Base-by-base conservation (phyloP, 2,797 vertebrate species). In the Avahi laniger region DNA sequence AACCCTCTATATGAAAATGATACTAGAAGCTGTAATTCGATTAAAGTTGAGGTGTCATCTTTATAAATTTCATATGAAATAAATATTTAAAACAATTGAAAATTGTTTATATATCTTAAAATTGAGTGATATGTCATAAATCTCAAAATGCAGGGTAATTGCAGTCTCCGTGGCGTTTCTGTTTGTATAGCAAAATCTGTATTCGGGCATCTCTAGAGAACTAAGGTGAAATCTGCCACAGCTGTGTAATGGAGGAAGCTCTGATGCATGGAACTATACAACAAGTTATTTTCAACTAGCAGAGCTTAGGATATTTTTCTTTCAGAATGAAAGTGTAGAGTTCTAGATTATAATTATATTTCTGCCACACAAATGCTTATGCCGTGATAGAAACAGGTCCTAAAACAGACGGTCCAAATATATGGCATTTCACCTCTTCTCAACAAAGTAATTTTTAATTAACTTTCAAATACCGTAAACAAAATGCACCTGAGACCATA, bases 121-220 rank as follows among this genome's bases (percentile, higher is more conserved):
- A 82, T 75, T 91, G 46, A 89, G 57, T 46, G 76, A 43, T 50
- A 80, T 46, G 22, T 67, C 46, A 63, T 90, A 72, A 92, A 30
- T 81, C 83, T 93, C 61, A 81, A 95, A 75, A n/a, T 38, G 2
- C 43, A 59, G 22, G 41, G 17, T 92, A 95, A 90, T 26, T 86
- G 59, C 65, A 86, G 48, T 87, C 75, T 92, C 35, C 5, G 1
- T 65, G 75, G 86, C 30, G 63, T 85, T 79, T 73, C 48, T 94
- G 79, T 91, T 85, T 90, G 54, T 18, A 50, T 3, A 91, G 70
- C 30, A 94, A 92, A 91, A 75, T 79, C 83, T 96, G 8, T n/a
- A 91, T 88, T 70, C 92, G 78, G 90, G 92, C 33, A 26, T 93
- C 86, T 95, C 89, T n/a, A 33, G 95, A 96, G 93, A 92, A 61